A percentile compares a stretch with the other conserved stretches of the same genome.
Evolutionary conservation across 2,888 invertebrate genomes (phyloP).

Genomic region (Slavum lentiscoides): DNA sequence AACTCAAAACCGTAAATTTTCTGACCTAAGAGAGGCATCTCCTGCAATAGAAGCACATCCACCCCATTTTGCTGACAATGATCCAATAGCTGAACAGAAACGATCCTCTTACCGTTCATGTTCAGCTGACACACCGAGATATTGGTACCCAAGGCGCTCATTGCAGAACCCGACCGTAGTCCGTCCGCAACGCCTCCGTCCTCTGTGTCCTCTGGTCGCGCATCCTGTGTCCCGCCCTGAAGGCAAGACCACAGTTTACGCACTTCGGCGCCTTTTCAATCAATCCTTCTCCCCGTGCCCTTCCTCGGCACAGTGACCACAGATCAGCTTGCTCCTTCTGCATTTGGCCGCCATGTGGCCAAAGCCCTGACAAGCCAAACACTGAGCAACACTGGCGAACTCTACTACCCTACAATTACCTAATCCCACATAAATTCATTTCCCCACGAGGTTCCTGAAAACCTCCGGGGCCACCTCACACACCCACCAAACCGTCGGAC

Average conservation of each 20-base stretch:
- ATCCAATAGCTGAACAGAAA: neutral
- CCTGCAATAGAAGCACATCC: constrained; percentile 5
- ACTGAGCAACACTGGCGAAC: neutral
- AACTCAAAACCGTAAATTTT: neutral
- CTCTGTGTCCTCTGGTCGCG: neutral
- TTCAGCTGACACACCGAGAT: neutral
- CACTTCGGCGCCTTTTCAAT: neutral
- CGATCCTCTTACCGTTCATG: neutral
- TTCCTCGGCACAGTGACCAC: neutral
- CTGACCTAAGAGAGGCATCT: neutral
- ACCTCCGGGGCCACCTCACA: neutral
- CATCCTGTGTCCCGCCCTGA: neutral
- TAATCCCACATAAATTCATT: neutral
- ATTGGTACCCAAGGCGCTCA: neutral
- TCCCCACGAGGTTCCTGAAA: neutral
- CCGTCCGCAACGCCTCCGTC: neutral
- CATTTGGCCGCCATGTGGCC: neutral
- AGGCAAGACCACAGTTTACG: neutral
- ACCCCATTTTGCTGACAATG: neutral
- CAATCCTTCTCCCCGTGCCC: neutral
- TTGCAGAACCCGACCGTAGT: neutral
- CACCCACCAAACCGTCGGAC: neutral
- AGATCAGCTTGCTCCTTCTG: neutral
- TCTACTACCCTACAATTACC: neutral
- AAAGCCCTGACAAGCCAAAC: neutral